Evolutionary conservation across 2,888 invertebrate genomes (phyloP).

Genomic region (Trichogramma dendrolimi): DNA sequence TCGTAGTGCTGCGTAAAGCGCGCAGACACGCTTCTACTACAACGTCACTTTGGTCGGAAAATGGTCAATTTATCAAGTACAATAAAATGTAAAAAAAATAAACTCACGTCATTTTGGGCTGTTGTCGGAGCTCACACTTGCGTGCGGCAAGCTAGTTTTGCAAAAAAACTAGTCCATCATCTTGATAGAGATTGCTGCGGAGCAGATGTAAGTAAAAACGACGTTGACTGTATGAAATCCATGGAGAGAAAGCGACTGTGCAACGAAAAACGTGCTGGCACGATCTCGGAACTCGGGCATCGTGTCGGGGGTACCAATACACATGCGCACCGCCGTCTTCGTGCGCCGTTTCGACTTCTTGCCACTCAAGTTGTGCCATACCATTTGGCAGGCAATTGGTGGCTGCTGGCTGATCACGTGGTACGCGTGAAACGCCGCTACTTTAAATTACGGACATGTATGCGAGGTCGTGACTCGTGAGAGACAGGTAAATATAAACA

Average conservation of each 20-base stretch:
- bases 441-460: neutral
- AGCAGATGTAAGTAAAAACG: neutral
- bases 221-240: constrained; percentile 19
- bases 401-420: neutral
- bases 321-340: neutral
- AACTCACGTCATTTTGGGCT: constrained; percentile 69
- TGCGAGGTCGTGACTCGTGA: too few relatives aligned
- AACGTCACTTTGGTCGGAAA: neutral
- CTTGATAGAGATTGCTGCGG: constrained; percentile 53
- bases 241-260: constrained; percentile 27
- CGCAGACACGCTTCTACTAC: neutral
- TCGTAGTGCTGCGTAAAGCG: neutral
- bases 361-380: neutral
- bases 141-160: constrained; percentile 63
- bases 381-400: too few relatives aligned
- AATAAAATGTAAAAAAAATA: constrained; percentile 27
- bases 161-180: constrained; percentile 69
- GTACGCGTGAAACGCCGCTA: neutral
- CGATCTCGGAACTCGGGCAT: neutral
- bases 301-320: neutral
- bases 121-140: constrained; percentile 64
- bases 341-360: neutral
- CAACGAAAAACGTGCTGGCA: neutral
- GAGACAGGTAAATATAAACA: too few relatives aligned
- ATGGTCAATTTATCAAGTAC: neutral